Evolutionary conservation across 2,113 vertebrate genomes (phyloP).

Genomic region (Sinosuthora webbiana): DNA sequence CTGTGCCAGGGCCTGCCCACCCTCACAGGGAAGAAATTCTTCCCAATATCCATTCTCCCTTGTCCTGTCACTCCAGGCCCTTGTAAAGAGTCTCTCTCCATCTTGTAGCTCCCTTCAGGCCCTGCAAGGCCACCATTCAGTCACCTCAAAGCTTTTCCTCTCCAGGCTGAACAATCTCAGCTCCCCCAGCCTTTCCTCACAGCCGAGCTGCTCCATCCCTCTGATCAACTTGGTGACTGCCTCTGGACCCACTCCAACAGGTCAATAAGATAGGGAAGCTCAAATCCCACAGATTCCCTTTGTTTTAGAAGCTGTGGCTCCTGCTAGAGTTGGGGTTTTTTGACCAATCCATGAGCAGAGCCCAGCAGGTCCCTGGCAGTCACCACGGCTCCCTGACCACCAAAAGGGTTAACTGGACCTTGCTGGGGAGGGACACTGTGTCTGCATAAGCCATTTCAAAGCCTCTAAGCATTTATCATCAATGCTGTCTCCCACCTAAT

Average conservation of each 20-base stretch:
- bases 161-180: not conserved
- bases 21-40: not conserved
- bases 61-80: not conserved
- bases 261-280: not conserved
- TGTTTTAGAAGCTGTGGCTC: not conserved
- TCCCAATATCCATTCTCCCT: not conserved
- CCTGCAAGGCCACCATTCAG: not conserved
- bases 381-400: not conserved
- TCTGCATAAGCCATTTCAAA: conserved; percentile 32
- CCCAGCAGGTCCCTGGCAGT: not conserved
- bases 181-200: not conserved
- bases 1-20: not conserved
- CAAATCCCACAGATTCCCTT: not conserved
- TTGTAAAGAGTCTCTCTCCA: not conserved
- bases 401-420: conserved; percentile 35
- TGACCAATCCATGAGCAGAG: not conserved
- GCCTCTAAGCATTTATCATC: conserved; percentile 60
- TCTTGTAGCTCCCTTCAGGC: not conserved
- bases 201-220: not conserved
- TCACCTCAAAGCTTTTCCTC: not conserved
- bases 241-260: too few species aligned
- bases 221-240: not conserved
- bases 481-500: conserved; percentile 66
- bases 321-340: not conserved
- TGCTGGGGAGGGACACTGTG: not conserved